Base-by-base conservation (phyloP, 2,113 vertebrate genomes). In the Fregata magnificens region DNA sequence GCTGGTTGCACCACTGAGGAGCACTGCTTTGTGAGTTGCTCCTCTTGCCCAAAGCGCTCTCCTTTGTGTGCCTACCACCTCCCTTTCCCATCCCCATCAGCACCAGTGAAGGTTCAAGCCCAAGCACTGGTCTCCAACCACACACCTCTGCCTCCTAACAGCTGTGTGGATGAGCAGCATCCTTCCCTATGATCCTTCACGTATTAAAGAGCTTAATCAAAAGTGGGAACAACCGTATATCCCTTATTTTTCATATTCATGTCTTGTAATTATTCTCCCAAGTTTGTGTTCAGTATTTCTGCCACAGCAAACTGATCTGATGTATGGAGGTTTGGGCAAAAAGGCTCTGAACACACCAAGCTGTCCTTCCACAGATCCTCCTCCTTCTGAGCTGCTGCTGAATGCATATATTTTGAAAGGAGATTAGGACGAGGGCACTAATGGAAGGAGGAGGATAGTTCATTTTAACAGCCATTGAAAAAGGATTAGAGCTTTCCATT, bases 401-500 rank as follows among this genome's bases (percentile, higher is more conserved):
- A 82, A 40, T 47, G 49, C 50, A 66, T 44, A 50, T 32, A 70
- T 42, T 91, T 62, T 90, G 32, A 74, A 74, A 73, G 38, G 49
- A 90, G 38, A 95, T 81, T 52, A 81, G 52, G 59, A 88, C 6
- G 7, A 86, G 63, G 53, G 71, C 67, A 88, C 72, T 90, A 96
- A 95, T 74, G 92, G 94, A 94, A 81, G 42, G 61, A 94, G 52
- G 10, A 92, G 52, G 90, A 93, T 19, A 56, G 85, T 63, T 96
- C 90, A 69, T 94, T 96, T 92, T 95, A 95, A 93, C 71, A 82
- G 82, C 44, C 56, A 44, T 0, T 86, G 67, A 78, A 82, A 96
- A 95, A 93, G 52, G 76, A 94, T 96, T 92, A 74, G 40, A 80
- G 66, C 52, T 83, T 95, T 88, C 82, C 63, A 86, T 86, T 88